Evolutionary conservation across 1,140 invertebrate genomes (phyloP), one percentile per base, ranked within the genome.

Genomic region (Philopotamus ludificatus): DNA sequence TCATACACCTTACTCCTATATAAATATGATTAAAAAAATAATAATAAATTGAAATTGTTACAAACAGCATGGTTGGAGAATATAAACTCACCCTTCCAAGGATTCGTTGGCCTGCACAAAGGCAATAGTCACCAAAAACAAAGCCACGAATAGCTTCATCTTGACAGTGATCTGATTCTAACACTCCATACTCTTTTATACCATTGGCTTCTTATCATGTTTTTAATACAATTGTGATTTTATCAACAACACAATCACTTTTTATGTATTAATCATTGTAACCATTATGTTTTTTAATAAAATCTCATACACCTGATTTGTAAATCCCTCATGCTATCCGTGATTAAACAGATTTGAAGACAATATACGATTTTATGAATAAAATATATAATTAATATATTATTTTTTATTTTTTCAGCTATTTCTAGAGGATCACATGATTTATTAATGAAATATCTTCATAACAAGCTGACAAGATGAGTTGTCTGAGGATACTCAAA

Each of bases 21-120:
- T n/a, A 63, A 62, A 61, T 53, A 39, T 15, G 20, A 25, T 42
- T 1, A 60, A 53, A 93, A 15, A 26, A 50, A 57, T 47, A 23
- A 47, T 26, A n/a, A n/a, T n/a, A n/a, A n/a, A n/a, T 34, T 34
- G 28, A 34, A 34, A 12, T 7, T 8, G 49, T 53, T 8, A 22
- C 4, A 34, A 34, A 34, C 21, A 10, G 10, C 50, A 21, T 21
- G 10, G 10, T 26, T 53, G 7, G 21, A 51, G 20, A 51, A 51
- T 21, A 21, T 51, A 16, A 53, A 34, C 42, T 60, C 28, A 60
- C 57, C 57, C 57, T 39, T 65, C 58, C 21, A 67, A 21, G 20
- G 57, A 57, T 8, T 42, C 55, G 18, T 65, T 60, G 53, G 22
- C 53, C 61, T 49, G 44, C 54, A 41, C 67, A 28, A 65, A 44